phyloP scores from a whole-genome alignment of 1,140 invertebrate species.

The Drosophila insularis region DNA sequence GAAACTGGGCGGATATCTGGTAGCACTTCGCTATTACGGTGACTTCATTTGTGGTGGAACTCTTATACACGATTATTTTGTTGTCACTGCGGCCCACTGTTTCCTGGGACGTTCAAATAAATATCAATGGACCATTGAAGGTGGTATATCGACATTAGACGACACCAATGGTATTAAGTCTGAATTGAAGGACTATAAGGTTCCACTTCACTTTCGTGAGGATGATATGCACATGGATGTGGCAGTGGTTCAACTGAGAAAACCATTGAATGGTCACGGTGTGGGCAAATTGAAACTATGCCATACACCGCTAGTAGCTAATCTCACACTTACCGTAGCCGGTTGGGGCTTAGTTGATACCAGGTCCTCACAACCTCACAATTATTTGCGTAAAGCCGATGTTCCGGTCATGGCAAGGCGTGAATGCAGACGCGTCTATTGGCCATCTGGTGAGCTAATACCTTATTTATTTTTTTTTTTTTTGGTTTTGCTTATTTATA shows the following conservation, averaged over 20 bases:
- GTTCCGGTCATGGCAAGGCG: conserved; percentile 51
- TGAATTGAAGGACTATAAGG: conserved; percentile 17
- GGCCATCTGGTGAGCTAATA: conserved; percentile 20
- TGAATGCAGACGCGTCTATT: conserved; percentile 32
- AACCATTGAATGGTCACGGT: conserved; percentile 4
- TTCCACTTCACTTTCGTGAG: conserved; percentile 21
- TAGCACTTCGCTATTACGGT: conserved; percentile 31
- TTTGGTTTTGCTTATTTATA: neutral
- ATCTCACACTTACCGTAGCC: conserved; percentile 26
- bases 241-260: conserved; percentile 27
- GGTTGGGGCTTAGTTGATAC: conserved; percentile 57
- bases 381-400: conserved; percentile 27
- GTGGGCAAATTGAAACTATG: conserved; percentile 35
- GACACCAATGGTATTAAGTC: conserved; percentile 5
- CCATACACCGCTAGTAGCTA: neutral
- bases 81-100: conserved; percentile 67
- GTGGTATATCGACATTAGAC: conserved; percentile 36
- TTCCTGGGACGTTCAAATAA: conserved; percentile 14
- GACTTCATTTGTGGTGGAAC: conserved; percentile 58
- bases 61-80: conserved; percentile 34
- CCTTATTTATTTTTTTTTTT: neutral
- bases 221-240: conserved; percentile 61
- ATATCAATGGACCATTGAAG: conserved; percentile 10
- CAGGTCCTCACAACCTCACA: neutral
- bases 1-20: conserved; percentile 55